Conservation (phyloP, 2,113 vertebrate species). For the Gymnorhina tibicen region DNA sequence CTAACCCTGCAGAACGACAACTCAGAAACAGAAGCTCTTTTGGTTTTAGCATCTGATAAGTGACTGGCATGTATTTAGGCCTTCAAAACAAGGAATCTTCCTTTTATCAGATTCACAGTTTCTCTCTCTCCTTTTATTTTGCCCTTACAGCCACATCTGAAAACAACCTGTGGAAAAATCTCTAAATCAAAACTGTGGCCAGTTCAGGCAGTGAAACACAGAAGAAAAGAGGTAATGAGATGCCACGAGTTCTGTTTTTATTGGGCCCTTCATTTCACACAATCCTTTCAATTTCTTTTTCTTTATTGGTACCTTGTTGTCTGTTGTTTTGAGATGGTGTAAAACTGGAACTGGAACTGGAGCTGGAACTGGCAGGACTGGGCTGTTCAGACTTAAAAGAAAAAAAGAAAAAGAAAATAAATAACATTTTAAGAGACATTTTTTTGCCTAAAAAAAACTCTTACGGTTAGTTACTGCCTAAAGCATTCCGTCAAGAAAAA, state of each 20-base stretch:
- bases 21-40: neutral
- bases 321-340: conserved; percentile 83
- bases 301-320: conserved; percentile 85
- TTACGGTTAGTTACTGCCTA: neutral
- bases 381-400: conserved; percentile 86
- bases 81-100: neutral
- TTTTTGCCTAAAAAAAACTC: neutral
- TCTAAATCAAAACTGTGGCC: conserved; percentile 22
- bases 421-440: neutral
- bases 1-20: neutral
- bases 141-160: neutral
- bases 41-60: neutral
- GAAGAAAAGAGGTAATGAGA: conserved; percentile 24
- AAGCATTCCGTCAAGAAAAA: neutral
- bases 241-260: conserved; percentile 8
- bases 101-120: neutral
- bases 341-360: conserved; percentile 88
- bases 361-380: conserved; percentile 92
- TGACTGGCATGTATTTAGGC: neutral
- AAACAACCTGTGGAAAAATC: neutral
- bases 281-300: neutral
- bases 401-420: conserved; percentile 29
- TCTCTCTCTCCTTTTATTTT: neutral
- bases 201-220: conserved; percentile 16
- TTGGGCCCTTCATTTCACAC: neutral